Evolutionary conservation across 2,888 invertebrate genomes (phyloP).

Genomic region (Herminia tarsipennalis): DNA sequence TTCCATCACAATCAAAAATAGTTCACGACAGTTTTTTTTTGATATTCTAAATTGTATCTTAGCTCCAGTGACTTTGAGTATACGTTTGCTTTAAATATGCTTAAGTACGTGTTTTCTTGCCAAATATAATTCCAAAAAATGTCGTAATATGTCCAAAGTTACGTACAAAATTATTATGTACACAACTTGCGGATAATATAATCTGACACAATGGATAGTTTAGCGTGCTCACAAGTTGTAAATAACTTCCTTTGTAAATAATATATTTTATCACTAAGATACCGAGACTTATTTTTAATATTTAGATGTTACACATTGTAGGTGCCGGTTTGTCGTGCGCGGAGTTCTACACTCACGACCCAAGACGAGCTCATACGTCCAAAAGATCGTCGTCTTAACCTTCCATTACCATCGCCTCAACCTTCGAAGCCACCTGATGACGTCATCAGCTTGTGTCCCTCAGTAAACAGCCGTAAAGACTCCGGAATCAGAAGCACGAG

Average conservation of each 20-base stretch:
- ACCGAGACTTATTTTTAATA: not conserved
- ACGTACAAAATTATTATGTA: not conserved
- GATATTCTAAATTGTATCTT: no score
- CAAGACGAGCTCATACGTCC: conserved; percentile 70
- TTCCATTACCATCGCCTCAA: conserved; percentile 72
- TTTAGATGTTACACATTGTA: conserved; percentile 30
- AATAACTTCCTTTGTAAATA: conserved; percentile 1
- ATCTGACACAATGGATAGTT: not conserved
- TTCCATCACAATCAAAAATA: no score
- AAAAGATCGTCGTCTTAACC: conserved; percentile 73
- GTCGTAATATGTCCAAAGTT: not conserved
- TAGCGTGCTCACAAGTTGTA: not conserved
- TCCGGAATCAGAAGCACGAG: conserved; percentile 95
- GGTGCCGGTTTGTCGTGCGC: conserved; percentile 78
- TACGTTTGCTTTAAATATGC: no score
- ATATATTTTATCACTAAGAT: not conserved
- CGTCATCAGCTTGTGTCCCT: conserved; percentile 89
- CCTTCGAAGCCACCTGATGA: conserved; percentile 81
- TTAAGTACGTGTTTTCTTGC: no score
- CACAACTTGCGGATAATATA: not conserved
- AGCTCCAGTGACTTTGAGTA: no score
- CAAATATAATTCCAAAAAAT: no score
- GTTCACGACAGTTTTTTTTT: no score
- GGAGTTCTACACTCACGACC: conserved; percentile 78
- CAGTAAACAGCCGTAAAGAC: conserved; percentile 94